Percentiles rank a stretch among this genome's conserved stretches.
Evolutionary conservation across 1,140 invertebrate genomes (phyloP).

Genomic region (Amphibalanus amphitrite): DNA sequence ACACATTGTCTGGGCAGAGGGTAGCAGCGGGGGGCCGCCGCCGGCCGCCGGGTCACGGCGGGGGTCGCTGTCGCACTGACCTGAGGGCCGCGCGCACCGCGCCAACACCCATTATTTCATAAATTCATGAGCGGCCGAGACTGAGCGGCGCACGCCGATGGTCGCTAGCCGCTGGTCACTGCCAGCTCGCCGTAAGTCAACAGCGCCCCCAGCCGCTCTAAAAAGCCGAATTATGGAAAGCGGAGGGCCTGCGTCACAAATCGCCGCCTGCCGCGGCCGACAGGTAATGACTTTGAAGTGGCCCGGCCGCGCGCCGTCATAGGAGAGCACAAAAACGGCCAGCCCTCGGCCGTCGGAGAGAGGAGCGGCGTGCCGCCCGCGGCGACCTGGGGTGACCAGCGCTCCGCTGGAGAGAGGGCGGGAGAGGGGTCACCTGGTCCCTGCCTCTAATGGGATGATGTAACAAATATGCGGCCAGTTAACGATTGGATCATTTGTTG

Average conservation of each 20-base stretch:
- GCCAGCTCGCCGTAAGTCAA: neutral
- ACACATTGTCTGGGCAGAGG: neutral
- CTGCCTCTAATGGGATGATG: too few species aligned
- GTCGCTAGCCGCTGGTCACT: neutral
- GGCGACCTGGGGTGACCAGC: neutral
- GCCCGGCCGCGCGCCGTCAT: neutral
- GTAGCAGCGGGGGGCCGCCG: too few species aligned
- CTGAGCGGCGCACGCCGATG: neutral
- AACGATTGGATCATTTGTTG: too few species aligned
- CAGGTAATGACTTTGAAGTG: conserved; percentile 1
- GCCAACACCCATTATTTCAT: neutral
- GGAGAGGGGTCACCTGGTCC: too few species aligned
- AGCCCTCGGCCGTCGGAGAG: neutral
- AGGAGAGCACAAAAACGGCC: neutral
- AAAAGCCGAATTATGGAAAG: conserved; percentile 1
- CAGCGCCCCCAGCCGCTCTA: neutral
- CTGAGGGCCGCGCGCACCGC: neutral
- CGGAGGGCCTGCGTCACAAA: neutral
- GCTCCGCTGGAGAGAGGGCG: too few species aligned
- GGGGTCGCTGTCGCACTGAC: neutral
- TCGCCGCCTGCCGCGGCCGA: neutral
- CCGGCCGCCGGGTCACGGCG: neutral
- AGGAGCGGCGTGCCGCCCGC: neutral
- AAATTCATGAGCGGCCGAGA: neutral
- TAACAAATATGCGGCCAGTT: too few species aligned